Evolutionary conservation across 2,888 invertebrate species (phyloP).

Genomic region (Altica lythri): DNA sequence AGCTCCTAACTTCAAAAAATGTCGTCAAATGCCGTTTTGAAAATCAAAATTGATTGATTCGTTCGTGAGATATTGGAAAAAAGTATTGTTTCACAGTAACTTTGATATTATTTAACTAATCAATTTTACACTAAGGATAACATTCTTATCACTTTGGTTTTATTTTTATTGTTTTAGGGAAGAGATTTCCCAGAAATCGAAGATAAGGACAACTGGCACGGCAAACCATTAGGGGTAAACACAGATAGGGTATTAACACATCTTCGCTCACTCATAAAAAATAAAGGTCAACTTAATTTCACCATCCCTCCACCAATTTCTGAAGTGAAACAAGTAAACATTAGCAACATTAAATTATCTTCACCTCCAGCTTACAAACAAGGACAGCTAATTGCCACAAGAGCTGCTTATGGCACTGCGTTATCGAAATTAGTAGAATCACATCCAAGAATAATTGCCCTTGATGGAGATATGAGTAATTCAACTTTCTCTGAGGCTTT

Average conservation of each 20-base stretch:
- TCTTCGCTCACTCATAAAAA: constrained; percentile 68
- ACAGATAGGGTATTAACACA: constrained; percentile 71
- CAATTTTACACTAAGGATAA: too few species aligned
- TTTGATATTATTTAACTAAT: too few species aligned
- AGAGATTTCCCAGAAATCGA: constrained; percentile 86
- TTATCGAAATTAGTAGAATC: constrained; percentile 81
- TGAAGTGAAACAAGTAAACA: constrained; percentile 72
- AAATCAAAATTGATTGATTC: too few species aligned
- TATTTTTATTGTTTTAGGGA: too few species aligned
- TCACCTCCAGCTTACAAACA: constrained; percentile 81
- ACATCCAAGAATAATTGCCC: constrained; percentile 81
- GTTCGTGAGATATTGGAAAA: too few species aligned
- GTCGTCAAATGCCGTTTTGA: too few species aligned
- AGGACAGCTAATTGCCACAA: constrained; percentile 81
- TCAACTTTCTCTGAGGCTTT: constrained; percentile 95
- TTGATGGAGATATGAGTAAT: constrained; percentile 98
- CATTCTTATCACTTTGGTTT: too few species aligned
- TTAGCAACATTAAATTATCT: constrained; percentile 71
- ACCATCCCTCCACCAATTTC: constrained; percentile 63
- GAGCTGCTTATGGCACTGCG: constrained; percentile 92
- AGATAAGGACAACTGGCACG: constrained; percentile 95
- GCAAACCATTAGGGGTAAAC: constrained; percentile 88
- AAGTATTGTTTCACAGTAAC: too few species aligned
- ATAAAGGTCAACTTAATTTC: constrained; percentile 67
- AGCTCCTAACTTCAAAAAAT: too few species aligned